Evolutionary conservation across 37 sponge, comb jelly and placozoan genomes (phyloP).

Genomic region (Cladorhizidae sp.): DNA sequence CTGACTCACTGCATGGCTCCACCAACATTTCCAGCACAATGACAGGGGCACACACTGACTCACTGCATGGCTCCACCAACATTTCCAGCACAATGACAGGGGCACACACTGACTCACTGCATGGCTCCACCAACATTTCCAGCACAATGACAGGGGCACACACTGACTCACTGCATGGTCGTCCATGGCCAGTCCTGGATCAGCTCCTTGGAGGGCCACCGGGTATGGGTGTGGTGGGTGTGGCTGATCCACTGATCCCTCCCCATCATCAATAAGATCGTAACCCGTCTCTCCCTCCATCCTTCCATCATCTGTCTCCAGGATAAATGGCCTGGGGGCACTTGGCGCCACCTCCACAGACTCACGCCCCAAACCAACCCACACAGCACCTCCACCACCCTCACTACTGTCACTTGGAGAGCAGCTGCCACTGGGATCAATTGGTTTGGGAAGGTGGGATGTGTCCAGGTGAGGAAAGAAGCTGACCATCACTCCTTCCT

Average conservation of each 20-base stretch:
- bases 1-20: no score
- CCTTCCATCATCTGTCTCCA: background rate
- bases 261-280: background rate
- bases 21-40: no score
- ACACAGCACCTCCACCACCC: background rate
- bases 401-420: background rate
- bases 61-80: no score
- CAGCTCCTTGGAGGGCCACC: constrained; percentile 4
- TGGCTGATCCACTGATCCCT: no score
- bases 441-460: background rate
- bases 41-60: no score
- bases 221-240: no score
- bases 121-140: no score
- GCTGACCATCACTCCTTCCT: constrained; percentile 35
- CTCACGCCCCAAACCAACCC: background rate
- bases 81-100: no score
- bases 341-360: background rate
- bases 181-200: constrained; percentile 43
- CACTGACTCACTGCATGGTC: constrained; percentile 14
- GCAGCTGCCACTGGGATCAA: background rate
- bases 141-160: no score
- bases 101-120: no score
- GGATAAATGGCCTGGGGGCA: constrained; percentile 1
- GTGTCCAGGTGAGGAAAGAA: constrained; percentile 63
- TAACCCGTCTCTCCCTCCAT: background rate